Percentiles rank a stretch among this genome's conserved stretches.
Evolutionary conservation across 1,140 invertebrate genomes (phyloP).

Genomic region (Pseudomyrmex flavicornis): DNA sequence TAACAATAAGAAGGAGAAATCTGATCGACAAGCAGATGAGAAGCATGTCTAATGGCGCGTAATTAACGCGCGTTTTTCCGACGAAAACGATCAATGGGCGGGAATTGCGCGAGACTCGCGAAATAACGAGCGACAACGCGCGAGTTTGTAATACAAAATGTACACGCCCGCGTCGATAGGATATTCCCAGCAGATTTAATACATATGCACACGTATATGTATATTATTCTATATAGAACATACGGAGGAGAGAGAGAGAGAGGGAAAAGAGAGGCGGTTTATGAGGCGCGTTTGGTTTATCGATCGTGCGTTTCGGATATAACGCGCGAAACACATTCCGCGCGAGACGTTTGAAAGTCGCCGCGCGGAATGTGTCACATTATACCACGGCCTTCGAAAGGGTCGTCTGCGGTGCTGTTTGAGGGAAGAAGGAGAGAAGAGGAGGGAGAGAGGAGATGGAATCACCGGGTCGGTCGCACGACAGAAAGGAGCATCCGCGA

Average conservation of each 20-base stretch:
- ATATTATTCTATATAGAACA: neutral
- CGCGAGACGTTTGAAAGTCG: slow-evolving; percentile 20
- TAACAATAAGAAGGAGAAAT: slow-evolving; percentile 13
- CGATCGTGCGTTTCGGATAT: slow-evolving; percentile 37
- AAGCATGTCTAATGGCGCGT: neutral
- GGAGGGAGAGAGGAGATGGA: neutral
- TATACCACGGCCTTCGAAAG: neutral
- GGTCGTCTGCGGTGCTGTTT: neutral
- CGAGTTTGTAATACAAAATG: slow-evolving; percentile 6
- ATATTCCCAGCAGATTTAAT: slow-evolving; percentile 27
- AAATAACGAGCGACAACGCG: neutral
- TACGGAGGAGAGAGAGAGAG: neutral
- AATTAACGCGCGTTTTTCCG: neutral
- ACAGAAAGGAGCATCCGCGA: slow-evolving; percentile 60
- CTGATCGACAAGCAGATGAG: neutral
- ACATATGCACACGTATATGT: neutral
- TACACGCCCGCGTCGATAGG: neutral
- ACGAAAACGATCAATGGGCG: neutral
- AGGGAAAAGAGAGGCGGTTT: neutral
- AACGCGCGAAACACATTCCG: slow-evolving; percentile 1
- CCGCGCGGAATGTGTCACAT: neutral
- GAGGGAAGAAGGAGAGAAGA: neutral
- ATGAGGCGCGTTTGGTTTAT: slow-evolving; percentile 50
- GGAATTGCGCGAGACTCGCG: neutral
- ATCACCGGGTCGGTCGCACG: slow-evolving; percentile 6